Base-by-base conservation (phyloP, 2,797 vertebrate species). In the Galago senegalensis region DNA sequence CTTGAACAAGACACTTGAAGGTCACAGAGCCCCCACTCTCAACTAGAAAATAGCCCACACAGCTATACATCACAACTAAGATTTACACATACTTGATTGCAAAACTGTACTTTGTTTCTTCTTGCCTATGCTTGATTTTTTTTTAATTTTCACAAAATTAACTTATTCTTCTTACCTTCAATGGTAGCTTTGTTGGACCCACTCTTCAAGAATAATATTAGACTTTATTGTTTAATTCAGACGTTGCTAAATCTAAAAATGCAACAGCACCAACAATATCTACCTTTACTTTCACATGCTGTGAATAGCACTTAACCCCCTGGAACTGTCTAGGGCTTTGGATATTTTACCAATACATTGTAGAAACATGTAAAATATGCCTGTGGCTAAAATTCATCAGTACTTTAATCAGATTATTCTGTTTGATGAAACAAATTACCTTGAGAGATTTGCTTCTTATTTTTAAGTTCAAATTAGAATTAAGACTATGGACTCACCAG, bases 191-290 rank as follows among this genome's bases (percentile, higher is more conserved):
- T 93, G 43, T 79, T 70, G 83, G n/a, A 67, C 1, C 2, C n/a
- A 58, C 1, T 88, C 20, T 81, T 4, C 75, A 85, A 89, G 11
- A 85, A 70, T n/a, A 91, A 58, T 49, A 63, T 85, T 87, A 69
- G 93, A 43, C 5, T 1, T 2, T 58, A 37, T 21, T 69, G 31
- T 72, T 75, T 70, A 87, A 79, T 63, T 80, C 25, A 80, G 8
- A n/a, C 13, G 9, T 69, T 87, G 31, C 12, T 89, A 89, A 96
- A 77, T 73, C 61, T 27, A 40, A 88, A 91, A 84, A 8, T 25
- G 53, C 49, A 16, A 95, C 90, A 43, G 16, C 14, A 86, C 0
- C 16, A 27, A 21, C 46, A 12, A 2, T 0, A 73, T 20, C 9
- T 20, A 58, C 37, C 2, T 29, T 1, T n/a, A 10, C 61, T 86